Conservation (phyloP, 2,888 invertebrate genomes). For the Pantelozetes paolii region DNA sequence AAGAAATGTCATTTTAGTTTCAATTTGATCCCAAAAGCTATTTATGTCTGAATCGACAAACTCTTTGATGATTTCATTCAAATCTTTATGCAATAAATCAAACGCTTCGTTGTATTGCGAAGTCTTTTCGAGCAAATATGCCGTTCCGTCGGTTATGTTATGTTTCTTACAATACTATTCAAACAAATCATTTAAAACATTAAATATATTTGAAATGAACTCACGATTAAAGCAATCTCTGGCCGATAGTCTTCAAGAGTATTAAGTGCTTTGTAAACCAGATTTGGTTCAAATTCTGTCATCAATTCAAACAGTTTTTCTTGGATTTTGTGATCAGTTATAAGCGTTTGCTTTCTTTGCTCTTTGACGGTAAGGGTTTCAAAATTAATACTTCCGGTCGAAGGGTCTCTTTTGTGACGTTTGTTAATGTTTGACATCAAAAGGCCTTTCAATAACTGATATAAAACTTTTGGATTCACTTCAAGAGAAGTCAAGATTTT, state of each 20-base stretch:
- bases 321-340: constrained; percentile 56
- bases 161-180: constrained; percentile 61
- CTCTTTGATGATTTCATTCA: constrained; percentile 40
- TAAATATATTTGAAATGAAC: not conserved
- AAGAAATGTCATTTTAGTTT: constrained; percentile 49
- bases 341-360: constrained; percentile 45
- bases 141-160: constrained; percentile 63
- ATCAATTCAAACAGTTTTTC: constrained; percentile 64
- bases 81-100: constrained; percentile 52
- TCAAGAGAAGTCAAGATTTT: constrained; percentile 52
- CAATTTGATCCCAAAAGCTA: constrained; percentile 48
- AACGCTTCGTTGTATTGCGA: constrained; percentile 70
- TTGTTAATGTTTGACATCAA: not conserved
- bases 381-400: constrained; percentile 25
- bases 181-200: not conserved
- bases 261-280: constrained; percentile 52
- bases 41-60: constrained; percentile 48
- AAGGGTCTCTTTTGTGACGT: constrained; percentile 1
- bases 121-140: constrained; percentile 63
- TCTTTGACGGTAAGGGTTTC: constrained; percentile 1
- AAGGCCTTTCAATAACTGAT: constrained; percentile 59
- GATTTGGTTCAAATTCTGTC: constrained; percentile 59
- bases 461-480: constrained; percentile 55
- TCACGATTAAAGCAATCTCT: constrained; percentile 19
- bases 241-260: constrained; percentile 45